phyloP scores from a whole-genome alignment of 2,113 vertebrate genomes.

The Dromas ardeola region DNA sequence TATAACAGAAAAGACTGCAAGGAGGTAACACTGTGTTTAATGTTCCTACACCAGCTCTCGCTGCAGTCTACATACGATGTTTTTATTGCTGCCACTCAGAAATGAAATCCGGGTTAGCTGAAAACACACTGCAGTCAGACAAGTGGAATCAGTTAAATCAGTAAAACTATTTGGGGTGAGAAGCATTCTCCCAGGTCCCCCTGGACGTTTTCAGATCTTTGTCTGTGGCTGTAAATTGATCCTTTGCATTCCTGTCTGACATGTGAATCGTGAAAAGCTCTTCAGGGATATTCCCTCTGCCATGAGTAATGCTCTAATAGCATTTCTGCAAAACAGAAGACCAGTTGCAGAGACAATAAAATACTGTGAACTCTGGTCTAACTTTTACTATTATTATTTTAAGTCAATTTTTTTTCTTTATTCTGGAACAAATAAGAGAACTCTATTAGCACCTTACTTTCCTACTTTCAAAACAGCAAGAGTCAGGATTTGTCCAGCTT shows the following conservation, averaged over 20 bases:
- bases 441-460: neutral
- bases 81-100: neutral
- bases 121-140: neutral
- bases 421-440: neutral
- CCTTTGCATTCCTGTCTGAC: constrained; percentile 68
- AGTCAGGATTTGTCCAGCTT: neutral
- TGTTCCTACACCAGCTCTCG: neutral
- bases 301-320: constrained; percentile 17
- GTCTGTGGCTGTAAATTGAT: constrained; percentile 65
- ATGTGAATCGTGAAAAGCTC: constrained; percentile 54
- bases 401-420: neutral
- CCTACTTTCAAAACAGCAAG: neutral
- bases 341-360: constrained; percentile 3
- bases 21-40: neutral
- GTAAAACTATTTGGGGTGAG: constrained; percentile 10
- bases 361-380: neutral
- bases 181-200: constrained; percentile 19
- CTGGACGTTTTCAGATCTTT: constrained; percentile 41
- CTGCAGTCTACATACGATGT: neutral
- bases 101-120: neutral
- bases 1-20: neutral
- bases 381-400: neutral
- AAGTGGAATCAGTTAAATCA: neutral
- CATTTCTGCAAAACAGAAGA: neutral
- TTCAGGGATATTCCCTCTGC: constrained; percentile 29